phyloP scores from a whole-genome alignment of 2,888 invertebrate species.

The Caenorhabditis auriculariae region DNA sequence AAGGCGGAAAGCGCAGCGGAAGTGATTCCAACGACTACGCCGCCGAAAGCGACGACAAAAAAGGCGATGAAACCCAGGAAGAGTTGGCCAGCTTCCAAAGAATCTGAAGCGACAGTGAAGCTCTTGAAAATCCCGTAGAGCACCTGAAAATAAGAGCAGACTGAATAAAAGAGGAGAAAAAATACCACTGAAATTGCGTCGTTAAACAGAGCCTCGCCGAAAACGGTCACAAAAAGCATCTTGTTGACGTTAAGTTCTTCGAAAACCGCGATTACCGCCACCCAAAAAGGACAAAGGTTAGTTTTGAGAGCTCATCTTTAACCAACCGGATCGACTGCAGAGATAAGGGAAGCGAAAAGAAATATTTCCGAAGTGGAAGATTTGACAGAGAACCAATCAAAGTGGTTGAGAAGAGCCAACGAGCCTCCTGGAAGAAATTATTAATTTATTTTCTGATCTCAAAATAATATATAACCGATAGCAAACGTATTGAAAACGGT shows the following conservation, averaged over 20 bases:
- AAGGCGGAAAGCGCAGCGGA: conserved; percentile 17
- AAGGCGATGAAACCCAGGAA: conserved; percentile 25
- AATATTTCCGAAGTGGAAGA: conserved; percentile 20
- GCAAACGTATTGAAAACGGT: conserved; percentile 88
- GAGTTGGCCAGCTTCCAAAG: conserved; percentile 25
- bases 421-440: not conserved
- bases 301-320: too few relatives aligned
- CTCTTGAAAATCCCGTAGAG: conserved; percentile 39
- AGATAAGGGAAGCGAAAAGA: conserved; percentile 32
- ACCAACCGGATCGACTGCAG: conserved; percentile 34
- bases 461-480: conserved; percentile 48
- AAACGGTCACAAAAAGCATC: conserved; percentile 93
- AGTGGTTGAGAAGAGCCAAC: not conserved
- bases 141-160: conserved; percentile 22
- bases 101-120: conserved; percentile 19
- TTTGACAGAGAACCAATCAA: not conserved
- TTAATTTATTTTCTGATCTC: not conserved
- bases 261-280: conserved; percentile 37
- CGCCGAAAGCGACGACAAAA: conserved; percentile 38
- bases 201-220: conserved; percentile 93
- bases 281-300: not conserved
- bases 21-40: conserved; percentile 34
- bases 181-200: conserved; percentile 89
- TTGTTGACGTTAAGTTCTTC: conserved; percentile 80
- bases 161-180: conserved; percentile 34